Evolutionary conservation across 1,140 invertebrate species (phyloP).

Genomic region (Lasaia peninsularis): DNA sequence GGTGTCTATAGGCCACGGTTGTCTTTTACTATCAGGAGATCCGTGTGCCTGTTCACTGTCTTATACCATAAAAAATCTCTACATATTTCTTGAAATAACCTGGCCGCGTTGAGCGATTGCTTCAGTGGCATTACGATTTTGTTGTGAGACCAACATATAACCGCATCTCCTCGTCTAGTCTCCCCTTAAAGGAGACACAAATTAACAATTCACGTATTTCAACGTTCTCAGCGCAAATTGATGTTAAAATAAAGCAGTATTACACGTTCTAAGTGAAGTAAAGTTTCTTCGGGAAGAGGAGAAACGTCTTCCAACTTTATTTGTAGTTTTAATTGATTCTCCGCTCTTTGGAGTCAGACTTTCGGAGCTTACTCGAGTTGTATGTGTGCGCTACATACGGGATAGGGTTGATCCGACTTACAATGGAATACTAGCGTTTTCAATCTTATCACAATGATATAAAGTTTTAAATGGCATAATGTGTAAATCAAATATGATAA

Average conservation of each 20-base stretch:
- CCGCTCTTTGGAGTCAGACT: conserved; percentile 45
- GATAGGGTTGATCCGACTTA: not conserved
- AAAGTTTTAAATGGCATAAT: no score
- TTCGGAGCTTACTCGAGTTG: conserved; percentile 31
- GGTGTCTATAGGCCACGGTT: no score
- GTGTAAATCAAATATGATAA: no score
- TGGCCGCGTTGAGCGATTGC: no score
- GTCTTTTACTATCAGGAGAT: no score
- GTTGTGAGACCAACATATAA: no score
- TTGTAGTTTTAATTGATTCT: conserved; percentile 55
- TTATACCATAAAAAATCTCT: no score
- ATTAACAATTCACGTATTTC: conserved; percentile 12
- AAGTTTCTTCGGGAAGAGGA: conserved; percentile 32
- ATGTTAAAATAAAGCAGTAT: conserved; percentile 20
- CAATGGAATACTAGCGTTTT: not conserved
- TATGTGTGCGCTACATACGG: not conserved
- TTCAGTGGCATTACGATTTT: no score
- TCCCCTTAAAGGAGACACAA: not conserved
- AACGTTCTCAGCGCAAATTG: conserved; percentile 5
- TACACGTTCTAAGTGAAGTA: conserved; percentile 27
- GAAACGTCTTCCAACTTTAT: conserved; percentile 51
- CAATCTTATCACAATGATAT: no score
- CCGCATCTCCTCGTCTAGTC: no score
- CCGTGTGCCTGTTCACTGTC: no score
- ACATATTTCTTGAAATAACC: no score